These are phyloP conservation scores for Caiman crocodilus DNA, from an alignment of 2,797 vertebrate species.

Conservation along the genomic window DNA sequence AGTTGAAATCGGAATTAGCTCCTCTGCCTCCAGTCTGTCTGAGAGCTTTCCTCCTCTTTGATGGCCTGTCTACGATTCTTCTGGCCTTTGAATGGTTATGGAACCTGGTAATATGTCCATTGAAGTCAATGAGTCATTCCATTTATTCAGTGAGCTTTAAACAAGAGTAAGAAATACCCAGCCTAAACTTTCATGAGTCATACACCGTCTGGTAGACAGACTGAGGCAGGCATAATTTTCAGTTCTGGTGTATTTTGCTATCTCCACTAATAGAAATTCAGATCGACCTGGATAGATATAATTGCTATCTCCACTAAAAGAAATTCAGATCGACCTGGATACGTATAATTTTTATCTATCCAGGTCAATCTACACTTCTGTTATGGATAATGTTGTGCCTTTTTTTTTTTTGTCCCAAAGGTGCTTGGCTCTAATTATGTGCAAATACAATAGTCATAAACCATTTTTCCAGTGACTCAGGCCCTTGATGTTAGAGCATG, in stretches of 20 bases:
- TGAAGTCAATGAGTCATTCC: conserved; percentile 30
- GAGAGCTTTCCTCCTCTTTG: not conserved
- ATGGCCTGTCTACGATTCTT: not conserved
- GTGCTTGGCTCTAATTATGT: not conserved
- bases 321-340: no score
- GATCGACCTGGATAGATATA: no score
- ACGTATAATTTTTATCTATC: not conserved
- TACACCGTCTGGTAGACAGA: not conserved
- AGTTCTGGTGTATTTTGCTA: conserved; percentile 11
- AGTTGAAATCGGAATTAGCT: not conserved
- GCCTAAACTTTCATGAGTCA: conserved; percentile 54
- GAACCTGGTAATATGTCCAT: conserved; percentile 25
- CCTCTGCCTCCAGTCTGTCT: not conserved
- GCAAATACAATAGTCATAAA: conserved; percentile 14
- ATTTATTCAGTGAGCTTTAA: not conserved
- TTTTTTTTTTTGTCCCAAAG: not conserved
- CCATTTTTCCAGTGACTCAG: not conserved
- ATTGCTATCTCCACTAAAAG: not conserved
- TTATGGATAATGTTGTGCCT: not conserved
- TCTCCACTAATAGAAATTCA: not conserved
- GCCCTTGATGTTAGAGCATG: conserved; percentile 11
- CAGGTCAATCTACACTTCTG: not conserved
- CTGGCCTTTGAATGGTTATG: conserved; percentile 16
- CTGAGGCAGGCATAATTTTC: not conserved
- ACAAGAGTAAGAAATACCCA: not conserved